These are phyloP conservation scores for Erythrolamprus reginae DNA, from an alignment of 2,113 vertebrate species.

Conservation along the genomic window DNA sequence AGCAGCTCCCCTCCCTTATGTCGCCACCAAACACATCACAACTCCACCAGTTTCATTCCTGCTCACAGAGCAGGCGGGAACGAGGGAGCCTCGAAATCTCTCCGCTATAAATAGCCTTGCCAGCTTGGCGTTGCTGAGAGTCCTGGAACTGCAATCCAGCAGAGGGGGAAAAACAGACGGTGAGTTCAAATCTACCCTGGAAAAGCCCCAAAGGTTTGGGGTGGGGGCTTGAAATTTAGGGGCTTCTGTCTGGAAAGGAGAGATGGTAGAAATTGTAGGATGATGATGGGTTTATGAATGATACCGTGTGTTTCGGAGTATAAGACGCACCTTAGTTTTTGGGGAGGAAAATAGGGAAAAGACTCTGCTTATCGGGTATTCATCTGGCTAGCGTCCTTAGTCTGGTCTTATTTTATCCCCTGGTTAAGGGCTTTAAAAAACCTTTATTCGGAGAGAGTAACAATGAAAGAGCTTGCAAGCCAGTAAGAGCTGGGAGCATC, in stretches of 20 bases:
- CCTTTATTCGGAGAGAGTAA: no score
- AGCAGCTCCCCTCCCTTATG: neutral
- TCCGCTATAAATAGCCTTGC: constrained; percentile 7
- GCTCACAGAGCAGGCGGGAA: neutral
- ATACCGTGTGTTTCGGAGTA: no score
- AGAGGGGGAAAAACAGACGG: neutral
- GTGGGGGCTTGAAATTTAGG: no score
- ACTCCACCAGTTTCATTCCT: neutral
- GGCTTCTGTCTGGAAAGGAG: neutral
- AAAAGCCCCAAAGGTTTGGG: neutral
- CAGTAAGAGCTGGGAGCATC: no score
- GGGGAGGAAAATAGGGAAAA: no score
- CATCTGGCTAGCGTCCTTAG: no score
- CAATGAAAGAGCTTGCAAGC: no score
- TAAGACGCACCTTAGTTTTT: no score
- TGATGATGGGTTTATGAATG: neutral
- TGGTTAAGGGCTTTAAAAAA: no score
- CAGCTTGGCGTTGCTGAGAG: neutral
- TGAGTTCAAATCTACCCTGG: neutral
- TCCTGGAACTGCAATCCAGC: neutral
- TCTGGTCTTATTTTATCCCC: no score
- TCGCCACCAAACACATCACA: neutral
- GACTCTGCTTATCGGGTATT: no score
- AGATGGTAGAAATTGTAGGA: neutral
- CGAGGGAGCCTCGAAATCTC: neutral